phyloP scores from a whole-genome alignment of 2,888 invertebrate genomes.

The Luperina testacea region DNA sequence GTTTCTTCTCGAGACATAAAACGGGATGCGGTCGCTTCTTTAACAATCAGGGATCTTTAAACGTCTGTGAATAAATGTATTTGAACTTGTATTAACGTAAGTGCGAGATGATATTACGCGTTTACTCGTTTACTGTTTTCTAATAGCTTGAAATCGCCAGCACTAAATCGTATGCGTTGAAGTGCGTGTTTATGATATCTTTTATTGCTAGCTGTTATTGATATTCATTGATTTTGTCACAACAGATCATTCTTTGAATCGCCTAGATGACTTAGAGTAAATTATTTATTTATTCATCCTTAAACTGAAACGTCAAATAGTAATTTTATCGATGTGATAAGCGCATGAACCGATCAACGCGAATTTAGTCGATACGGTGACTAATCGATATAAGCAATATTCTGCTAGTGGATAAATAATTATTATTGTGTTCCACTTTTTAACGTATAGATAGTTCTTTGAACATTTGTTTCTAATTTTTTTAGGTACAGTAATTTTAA shows the following conservation, averaged over 20 bases:
- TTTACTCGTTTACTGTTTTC: constrained; percentile 11
- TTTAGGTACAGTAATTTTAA: background rate
- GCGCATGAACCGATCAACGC: background rate
- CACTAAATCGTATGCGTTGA: background rate
- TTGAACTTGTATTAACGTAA: constrained; percentile 40
- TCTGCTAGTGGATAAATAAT: background rate
- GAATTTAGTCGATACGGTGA: background rate
- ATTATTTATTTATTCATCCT: constrained; percentile 1
- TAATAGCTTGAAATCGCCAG: constrained; percentile 3
- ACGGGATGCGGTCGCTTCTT: constrained; percentile 38
- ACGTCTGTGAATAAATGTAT: constrained; percentile 40
- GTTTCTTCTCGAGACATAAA: constrained; percentile 35
- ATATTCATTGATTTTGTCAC: background rate
- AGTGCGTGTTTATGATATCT: background rate
- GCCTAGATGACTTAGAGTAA: background rate
- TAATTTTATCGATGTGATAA: background rate
- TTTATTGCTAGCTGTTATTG: background rate
- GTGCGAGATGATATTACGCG: constrained; percentile 25
- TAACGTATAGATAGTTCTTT: no score
- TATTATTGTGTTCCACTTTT: background rate
- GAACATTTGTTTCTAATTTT: background rate
- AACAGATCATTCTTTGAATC: background rate
- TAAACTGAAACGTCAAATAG: background rate
- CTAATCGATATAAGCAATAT: background rate
- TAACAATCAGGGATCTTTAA: constrained; percentile 48